Evolutionary conservation across 2,797 vertebrate species (phyloP).

Genomic region (Hylomyscus alleni): DNA sequence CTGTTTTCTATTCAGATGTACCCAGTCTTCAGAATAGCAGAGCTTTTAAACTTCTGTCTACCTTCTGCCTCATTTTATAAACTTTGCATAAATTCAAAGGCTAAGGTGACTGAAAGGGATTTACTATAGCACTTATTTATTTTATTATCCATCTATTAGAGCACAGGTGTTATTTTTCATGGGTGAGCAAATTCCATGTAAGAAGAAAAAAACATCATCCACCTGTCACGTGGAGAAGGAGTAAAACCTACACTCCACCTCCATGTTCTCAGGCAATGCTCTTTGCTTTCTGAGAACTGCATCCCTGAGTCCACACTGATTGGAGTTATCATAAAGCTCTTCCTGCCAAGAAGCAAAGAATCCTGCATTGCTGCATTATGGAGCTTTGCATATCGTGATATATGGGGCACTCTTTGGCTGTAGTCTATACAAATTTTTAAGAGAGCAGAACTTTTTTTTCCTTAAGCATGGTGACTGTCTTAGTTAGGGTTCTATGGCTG

Average conservation of each 20-base stretch:
- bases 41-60: neutral
- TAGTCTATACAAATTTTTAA: neutral
- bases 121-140: neutral
- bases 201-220: neutral
- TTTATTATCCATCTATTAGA: neutral
- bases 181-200: neutral
- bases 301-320: neutral
- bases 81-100: conserved; percentile 42
- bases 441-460: neutral
- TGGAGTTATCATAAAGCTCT: neutral
- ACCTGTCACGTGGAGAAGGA: neutral
- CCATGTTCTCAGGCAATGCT: neutral
- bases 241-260: neutral
- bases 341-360: neutral
- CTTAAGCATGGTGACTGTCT: neutral
- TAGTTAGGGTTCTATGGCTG: neutral
- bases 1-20: conserved; percentile 23
- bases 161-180: neutral
- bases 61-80: conserved; percentile 23
- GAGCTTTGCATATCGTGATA: neutral
- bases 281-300: neutral
- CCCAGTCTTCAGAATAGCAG: neutral
- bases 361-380: neutral
- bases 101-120: neutral
- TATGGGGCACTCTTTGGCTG: neutral